A percentile compares a stretch with the other conserved stretches of the same genome.
Evolutionary conservation across 1,140 invertebrate genomes (phyloP).

Genomic region (Rhopalosiphum padi): DNA sequence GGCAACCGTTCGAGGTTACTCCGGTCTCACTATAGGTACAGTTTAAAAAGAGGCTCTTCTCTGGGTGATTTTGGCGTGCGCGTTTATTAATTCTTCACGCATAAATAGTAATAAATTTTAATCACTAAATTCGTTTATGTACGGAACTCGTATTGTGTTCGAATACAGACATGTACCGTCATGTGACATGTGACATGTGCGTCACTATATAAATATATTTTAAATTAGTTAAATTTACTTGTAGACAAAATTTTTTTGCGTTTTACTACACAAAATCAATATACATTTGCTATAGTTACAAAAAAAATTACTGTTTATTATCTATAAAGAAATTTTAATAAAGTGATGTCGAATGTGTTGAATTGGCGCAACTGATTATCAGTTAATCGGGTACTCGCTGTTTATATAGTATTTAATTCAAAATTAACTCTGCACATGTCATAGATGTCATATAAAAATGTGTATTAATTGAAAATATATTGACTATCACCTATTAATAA

Average conservation of each 20-base stretch:
- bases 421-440: background rate
- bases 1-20: slow-evolving; percentile 5
- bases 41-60: background rate
- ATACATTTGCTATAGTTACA: background rate
- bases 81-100: background rate
- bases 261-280: background rate
- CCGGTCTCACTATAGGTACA: background rate
- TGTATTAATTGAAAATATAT: background rate
- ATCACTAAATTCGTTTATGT: background rate
- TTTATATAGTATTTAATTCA: background rate
- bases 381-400: background rate
- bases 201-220: background rate
- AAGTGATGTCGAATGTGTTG: background rate
- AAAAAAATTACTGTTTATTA: background rate
- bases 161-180: background rate
- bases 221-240: background rate
- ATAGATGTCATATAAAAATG: background rate
- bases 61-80: background rate
- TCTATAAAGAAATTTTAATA: background rate
- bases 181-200: no score
- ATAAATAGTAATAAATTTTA: background rate
- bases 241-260: background rate
- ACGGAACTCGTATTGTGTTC: background rate
- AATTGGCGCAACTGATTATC: background rate
- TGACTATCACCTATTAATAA: background rate